Percentiles rank a stretch among this genome's conserved stretches.
Evolutionary conservation across 2,888 invertebrate genomes (phyloP).

Genomic region (Helicoverpa assulta): DNA sequence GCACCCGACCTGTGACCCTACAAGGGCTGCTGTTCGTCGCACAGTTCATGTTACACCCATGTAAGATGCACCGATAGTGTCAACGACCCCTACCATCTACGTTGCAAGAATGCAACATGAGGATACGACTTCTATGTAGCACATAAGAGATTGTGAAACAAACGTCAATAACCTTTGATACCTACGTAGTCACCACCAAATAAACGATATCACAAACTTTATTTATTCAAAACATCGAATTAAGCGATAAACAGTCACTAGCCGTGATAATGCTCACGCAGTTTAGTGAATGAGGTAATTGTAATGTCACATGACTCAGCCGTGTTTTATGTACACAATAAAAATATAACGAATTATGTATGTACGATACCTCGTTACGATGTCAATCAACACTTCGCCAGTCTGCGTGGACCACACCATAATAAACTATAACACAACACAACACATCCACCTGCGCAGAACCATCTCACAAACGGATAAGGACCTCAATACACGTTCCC

Average conservation of each 20-base stretch:
- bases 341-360: constrained; percentile 63
- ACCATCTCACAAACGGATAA: constrained; percentile 87
- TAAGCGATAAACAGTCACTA: constrained; percentile 58
- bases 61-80: constrained; percentile 41
- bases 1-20: background rate
- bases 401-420: constrained; percentile 89
- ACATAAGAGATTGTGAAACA: constrained; percentile 40
- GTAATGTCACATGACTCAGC: constrained; percentile 70
- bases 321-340: constrained; percentile 63
- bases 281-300: constrained; percentile 64
- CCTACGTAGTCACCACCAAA: constrained; percentile 41
- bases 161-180: constrained; percentile 62
- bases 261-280: constrained; percentile 64
- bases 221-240: constrained; percentile 61
- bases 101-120: constrained; percentile 41
- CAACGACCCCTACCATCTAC: constrained; percentile 55
- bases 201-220: constrained; percentile 53
- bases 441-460: constrained; percentile 83
- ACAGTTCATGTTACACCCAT: constrained; percentile 31
- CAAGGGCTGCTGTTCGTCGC: constrained; percentile 1
- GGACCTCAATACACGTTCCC: constrained; percentile 85
- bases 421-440: constrained; percentile 83
- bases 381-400: constrained; percentile 87
- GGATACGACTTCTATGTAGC: constrained; percentile 36
- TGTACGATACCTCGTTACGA: constrained; percentile 84